phyloP scores from a whole-genome alignment of 30 jellyfish, hydroid and myxozoan species.

The Aurelia sp. region DNA sequence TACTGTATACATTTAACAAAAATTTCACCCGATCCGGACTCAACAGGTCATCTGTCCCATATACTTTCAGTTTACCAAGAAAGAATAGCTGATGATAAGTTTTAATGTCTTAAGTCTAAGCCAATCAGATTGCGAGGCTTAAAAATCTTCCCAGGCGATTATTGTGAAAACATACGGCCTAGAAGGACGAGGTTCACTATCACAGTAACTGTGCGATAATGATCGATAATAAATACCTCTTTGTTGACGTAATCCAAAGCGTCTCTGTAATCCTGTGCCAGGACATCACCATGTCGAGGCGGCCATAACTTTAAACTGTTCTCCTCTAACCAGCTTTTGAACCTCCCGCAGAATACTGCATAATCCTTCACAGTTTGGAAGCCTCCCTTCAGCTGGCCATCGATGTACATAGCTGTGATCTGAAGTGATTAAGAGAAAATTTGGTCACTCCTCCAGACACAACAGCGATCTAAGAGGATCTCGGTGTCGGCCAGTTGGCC shows the following conservation, averaged over 20 bases:
- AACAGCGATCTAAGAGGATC: slow-evolving; percentile 13
- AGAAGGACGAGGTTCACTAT: not conserved
- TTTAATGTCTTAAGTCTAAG: no score
- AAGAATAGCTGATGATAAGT: no score
- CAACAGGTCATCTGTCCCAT: no score
- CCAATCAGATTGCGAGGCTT: no score
- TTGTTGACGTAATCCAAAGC: slow-evolving; percentile 90
- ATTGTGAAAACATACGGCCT: not conserved
- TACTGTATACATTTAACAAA: no score
- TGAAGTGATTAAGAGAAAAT: slow-evolving; percentile 22
- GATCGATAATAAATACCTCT: slow-evolving; percentile 60
- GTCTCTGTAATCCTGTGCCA: slow-evolving; percentile 93
- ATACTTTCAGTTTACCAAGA: no score
- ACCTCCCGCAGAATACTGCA: slow-evolving; percentile 94
- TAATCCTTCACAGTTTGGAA: slow-evolving; percentile 94
- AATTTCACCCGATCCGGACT: no score
- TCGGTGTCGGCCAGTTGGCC: slow-evolving; percentile 15
- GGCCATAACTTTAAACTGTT: slow-evolving; percentile 89
- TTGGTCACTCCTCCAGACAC: slow-evolving; percentile 11
- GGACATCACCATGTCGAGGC: slow-evolving; percentile 89
- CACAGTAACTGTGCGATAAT: not conserved
- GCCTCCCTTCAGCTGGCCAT: slow-evolving; percentile 96
- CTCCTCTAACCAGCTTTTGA: slow-evolving; percentile 92
- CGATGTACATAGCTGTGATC: slow-evolving; percentile 98
- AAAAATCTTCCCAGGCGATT: no score